Conservation (phyloP, 1,140 invertebrate species). For the Chrysomallon squamiferum region DNA sequence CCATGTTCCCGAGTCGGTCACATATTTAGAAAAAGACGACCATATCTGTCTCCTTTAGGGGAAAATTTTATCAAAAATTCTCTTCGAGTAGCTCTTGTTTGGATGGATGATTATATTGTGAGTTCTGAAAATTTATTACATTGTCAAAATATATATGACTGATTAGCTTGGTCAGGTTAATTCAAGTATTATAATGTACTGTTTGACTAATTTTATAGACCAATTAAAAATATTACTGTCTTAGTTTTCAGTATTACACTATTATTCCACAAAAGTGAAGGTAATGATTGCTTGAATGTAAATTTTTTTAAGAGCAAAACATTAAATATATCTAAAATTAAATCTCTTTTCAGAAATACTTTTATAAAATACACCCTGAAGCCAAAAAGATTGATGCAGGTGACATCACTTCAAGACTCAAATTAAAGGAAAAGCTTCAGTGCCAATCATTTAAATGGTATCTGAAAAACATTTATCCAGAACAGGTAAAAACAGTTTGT, state of each 20-base stretch:
- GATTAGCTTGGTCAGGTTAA: too few relatives aligned
- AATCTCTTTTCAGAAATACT: conserved; percentile 74
- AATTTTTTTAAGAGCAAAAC: too few relatives aligned
- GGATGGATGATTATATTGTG: conserved; percentile 91
- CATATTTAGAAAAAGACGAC: conserved; percentile 77
- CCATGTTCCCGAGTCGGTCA: conserved; percentile 98
- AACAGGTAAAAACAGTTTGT: conserved; percentile 88
- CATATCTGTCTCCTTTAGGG: conserved; percentile 49
- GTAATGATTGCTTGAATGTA: too few relatives aligned
- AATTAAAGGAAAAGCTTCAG: conserved; percentile 76
- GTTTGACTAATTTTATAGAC: too few relatives aligned
- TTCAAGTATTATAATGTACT: too few relatives aligned
- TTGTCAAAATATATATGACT: too few relatives aligned
- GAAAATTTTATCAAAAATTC: conserved; percentile 64
- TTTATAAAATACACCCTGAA: conserved; percentile 74
- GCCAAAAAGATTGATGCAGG: conserved; percentile 73
- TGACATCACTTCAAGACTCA: conserved; percentile 81
- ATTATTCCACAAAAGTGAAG: too few relatives aligned
- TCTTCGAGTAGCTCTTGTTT: conserved; percentile 64
- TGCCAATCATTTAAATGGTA: conserved; percentile 99
- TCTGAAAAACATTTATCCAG: conserved; percentile 95
- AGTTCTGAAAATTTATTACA: too few relatives aligned
- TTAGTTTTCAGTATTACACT: too few relatives aligned
- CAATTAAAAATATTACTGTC: too few relatives aligned
- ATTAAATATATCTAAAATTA: too few relatives aligned